Percentiles rank a stretch among this genome's conserved stretches.
Conservation (phyloP, 2,113 vertebrate species). For the Falco punctatus region DNA sequence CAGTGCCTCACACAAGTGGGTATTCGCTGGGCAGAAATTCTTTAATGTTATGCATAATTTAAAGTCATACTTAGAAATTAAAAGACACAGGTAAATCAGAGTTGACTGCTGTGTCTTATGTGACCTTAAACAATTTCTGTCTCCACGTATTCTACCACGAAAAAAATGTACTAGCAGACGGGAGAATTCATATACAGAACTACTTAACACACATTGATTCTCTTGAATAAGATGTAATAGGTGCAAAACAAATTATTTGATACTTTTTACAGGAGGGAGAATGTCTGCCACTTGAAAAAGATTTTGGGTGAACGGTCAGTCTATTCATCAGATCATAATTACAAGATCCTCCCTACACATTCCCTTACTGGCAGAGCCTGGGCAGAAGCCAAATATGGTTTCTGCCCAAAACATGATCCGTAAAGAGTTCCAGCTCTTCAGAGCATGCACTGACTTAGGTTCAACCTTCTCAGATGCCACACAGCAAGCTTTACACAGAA, state of each 20-base stretch:
- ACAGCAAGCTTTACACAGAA: background rate
- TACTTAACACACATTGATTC: background rate
- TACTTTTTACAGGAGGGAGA: background rate
- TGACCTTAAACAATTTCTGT: background rate
- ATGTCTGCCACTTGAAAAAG: background rate
- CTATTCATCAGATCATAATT: background rate
- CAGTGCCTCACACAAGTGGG: background rate
- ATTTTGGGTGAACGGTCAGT: background rate
- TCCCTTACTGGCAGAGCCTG: background rate
- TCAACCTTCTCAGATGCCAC: background rate
- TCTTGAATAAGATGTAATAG: background rate
- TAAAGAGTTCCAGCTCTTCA: background rate
- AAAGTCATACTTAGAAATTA: background rate
- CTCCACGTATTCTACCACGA: background rate
- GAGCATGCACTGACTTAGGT: background rate
- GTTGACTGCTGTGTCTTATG: background rate
- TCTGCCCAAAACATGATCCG: background rate
- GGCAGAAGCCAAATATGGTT: background rate
- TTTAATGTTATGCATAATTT: background rate
- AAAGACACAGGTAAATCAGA: background rate
- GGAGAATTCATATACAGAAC: background rate
- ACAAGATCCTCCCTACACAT: background rate
- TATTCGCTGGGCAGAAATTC: background rate
- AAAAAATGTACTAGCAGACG: background rate
- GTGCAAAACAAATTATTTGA: background rate